Base-by-base conservation (phyloP, 2,113 vertebrate genomes). In the Labeo rohita region DNA sequence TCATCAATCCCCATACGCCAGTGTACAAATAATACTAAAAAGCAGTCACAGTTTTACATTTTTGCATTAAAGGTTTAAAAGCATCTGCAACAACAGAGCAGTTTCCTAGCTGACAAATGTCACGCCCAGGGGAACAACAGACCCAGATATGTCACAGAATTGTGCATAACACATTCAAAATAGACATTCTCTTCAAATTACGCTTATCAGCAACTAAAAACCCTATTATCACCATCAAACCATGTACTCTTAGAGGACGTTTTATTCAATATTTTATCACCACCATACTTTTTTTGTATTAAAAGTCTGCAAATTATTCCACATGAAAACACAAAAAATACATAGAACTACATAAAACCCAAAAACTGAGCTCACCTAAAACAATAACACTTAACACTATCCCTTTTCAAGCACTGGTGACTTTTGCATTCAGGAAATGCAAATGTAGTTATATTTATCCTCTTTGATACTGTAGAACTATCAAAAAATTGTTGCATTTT, bases 111-210 rank as follows among this genome's bases (percentile, higher is more conserved):
- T 61, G 56, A 23, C n/a, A 63, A 63, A 66, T 66, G 11, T 66
- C 39, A 18, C 39, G 2, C 70, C 21, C 56, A 28, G 63, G 2
- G 36, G 3, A 15, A 47, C 78, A 47, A 80, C 43, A 80, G 34
- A 61, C 54, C 28, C 15, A 78, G 75, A 78, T 78, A 78, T 8
- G 75, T 56, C 34, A 49, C 72, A 80, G 3, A 45, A 23, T n/a
- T 73, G n/a, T 7, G 21, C 72, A n/a, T 45, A 3, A 73, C 15
- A 72, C 43, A 21, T 15, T 43, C 36, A 47, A 4, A 49, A 43
- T 23, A 47, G 9, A 49, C 45, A 47, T 6, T 73, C 9, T 47
- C 21, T 74, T 74, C 4, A 47, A 74, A 74, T 10, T 10, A 49
- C 12, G 11, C 45, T 23, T 74, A n/a, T 74, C 43, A 49, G 39